These are phyloP conservation scores for Apeira syringaria DNA, from an alignment of 2,888 invertebrate species.

Conservation along the genomic window DNA sequence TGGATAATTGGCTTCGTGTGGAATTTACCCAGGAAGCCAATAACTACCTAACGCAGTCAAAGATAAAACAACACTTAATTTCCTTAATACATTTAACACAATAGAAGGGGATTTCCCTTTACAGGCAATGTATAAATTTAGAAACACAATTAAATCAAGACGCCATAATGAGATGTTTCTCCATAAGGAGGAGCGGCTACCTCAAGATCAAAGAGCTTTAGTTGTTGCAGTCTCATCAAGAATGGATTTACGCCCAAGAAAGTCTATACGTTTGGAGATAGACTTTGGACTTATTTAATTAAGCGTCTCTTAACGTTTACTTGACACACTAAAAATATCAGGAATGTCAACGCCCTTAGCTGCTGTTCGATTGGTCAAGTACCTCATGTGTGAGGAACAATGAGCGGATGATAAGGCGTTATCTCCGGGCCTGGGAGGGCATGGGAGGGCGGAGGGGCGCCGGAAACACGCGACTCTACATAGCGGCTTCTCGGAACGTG, in stretches of 20 bases:
- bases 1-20: slow-evolving; percentile 25
- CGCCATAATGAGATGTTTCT: slow-evolving; percentile 15
- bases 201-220: slow-evolving; percentile 9
- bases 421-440: slow-evolving; percentile 57
- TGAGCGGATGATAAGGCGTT: slow-evolving; percentile 80
- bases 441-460: slow-evolving; percentile 50
- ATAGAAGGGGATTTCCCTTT: slow-evolving; percentile 41
- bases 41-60: not conserved
- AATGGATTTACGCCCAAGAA: slow-evolving; percentile 1
- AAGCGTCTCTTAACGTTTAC: slow-evolving; percentile 10
- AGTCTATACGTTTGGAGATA: slow-evolving; percentile 2
- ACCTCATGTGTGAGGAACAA: slow-evolving; percentile 73
- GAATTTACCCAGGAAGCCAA: slow-evolving; percentile 37
- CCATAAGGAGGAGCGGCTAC: slow-evolving; percentile 14
- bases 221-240: not conserved
- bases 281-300: slow-evolving; percentile 6
- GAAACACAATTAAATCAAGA: slow-evolving; percentile 19
- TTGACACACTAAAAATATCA: slow-evolving; percentile 50
- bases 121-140: slow-evolving; percentile 34
- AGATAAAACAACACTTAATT: slow-evolving; percentile 34
- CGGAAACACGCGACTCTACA: slow-evolving; percentile 64
- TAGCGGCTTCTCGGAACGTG: slow-evolving; percentile 61
- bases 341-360: slow-evolving; percentile 64
- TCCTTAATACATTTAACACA: slow-evolving; percentile 36
- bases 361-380: slow-evolving; percentile 55